These are phyloP conservation scores for Drosophila quinaria DNA, from an alignment of 2,888 invertebrate species.

Conservation along the genomic window DNA sequence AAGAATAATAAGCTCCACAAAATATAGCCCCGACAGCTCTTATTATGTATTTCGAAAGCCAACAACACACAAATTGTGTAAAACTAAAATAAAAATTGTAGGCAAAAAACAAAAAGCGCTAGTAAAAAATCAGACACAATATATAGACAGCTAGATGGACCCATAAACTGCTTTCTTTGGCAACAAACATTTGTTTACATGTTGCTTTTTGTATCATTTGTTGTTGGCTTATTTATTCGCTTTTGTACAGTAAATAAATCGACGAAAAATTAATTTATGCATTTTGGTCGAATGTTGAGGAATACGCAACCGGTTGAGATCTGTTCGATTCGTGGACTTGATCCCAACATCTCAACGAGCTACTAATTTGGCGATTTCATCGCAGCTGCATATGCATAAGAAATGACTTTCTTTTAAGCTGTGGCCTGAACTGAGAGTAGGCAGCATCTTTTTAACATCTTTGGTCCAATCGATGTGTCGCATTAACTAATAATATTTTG, in stretches of 20 bases:
- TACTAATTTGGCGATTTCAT: conserved; percentile 51
- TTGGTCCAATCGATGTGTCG: conserved; percentile 48
- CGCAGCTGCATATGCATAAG: conserved; percentile 45
- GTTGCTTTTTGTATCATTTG: conserved; percentile 33
- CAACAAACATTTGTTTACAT: conserved; percentile 54
- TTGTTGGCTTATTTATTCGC: conserved; percentile 6
- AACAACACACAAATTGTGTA: conserved; percentile 52
- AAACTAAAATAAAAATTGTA: conserved; percentile 35
- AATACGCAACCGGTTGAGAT: conserved; percentile 39
- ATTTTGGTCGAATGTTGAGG: conserved; percentile 2
- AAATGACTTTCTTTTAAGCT: conserved; percentile 71
- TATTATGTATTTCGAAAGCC: conserved; percentile 54
- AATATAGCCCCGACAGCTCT: background rate
- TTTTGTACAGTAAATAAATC: conserved; percentile 51
- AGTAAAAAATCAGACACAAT: conserved; percentile 14
- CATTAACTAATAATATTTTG: conserved; percentile 73
- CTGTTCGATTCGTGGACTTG: conserved; percentile 15
- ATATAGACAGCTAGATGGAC: conserved; percentile 19
- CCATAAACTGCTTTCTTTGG: conserved; percentile 67
- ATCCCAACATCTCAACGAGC: conserved; percentile 46
- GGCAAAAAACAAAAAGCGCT: conserved; percentile 16
- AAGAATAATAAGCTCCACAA: conserved; percentile 35
- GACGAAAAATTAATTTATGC: conserved; percentile 65
- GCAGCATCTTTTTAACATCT: conserved; percentile 25
- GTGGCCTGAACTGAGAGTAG: conserved; percentile 16